Conservation (phyloP, 2,797 vertebrate species). For the Trichosurus vulpecula region DNA sequence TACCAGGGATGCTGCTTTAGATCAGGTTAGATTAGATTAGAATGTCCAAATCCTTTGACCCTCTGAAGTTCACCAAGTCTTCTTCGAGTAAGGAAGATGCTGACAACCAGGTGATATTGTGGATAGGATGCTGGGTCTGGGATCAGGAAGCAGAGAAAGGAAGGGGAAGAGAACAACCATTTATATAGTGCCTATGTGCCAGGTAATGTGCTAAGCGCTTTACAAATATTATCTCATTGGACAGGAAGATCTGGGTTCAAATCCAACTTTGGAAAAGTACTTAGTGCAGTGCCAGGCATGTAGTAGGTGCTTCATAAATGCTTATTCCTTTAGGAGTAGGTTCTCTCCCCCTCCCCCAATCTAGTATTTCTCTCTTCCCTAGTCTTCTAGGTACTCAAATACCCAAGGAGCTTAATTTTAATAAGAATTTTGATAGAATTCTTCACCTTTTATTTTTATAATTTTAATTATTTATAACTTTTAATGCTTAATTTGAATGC, state of each 20-base stretch:
- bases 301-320: background rate
- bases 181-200: background rate
- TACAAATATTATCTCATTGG: background rate
- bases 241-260: background rate
- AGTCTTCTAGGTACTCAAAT: background rate
- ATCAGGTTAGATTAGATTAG: no score
- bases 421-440: constrained; percentile 45
- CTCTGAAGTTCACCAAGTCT: background rate
- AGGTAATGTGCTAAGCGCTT: background rate
- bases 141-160: background rate
- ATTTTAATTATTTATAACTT: constrained; percentile 28
- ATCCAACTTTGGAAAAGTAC: background rate
- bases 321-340: background rate
- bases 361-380: background rate
- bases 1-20: background rate
- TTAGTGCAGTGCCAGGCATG: background rate
- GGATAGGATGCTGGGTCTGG: background rate
- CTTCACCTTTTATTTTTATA: background rate
- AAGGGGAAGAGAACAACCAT: background rate
- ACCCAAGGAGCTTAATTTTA: constrained; percentile 52
- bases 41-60: background rate
- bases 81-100: background rate
- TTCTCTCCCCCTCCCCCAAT: background rate
- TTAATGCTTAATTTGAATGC: constrained; percentile 45
- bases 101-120: background rate